Evolutionary conservation across 2,113 vertebrate genomes (phyloP).

Genomic region (Atlantisia rogersi): DNA sequence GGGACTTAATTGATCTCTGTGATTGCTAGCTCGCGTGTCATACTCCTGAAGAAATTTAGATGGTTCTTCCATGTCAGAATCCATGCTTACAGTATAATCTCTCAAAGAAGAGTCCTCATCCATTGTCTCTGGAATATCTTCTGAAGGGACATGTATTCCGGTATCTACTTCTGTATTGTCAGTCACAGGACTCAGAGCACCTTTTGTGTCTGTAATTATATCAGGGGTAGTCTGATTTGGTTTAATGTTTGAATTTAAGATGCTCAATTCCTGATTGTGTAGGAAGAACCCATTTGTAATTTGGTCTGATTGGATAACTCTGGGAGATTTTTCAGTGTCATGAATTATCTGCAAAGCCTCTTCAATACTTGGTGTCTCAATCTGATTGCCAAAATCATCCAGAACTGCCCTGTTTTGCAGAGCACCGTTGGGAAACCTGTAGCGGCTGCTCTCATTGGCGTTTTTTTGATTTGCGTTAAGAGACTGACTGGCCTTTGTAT

Average conservation of each 20-base stretch:
- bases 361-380: slow-evolving; percentile 87
- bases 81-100: slow-evolving; percentile 94
- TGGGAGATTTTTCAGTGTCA: slow-evolving; percentile 81
- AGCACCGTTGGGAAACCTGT: slow-evolving; percentile 82
- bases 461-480: slow-evolving; percentile 53
- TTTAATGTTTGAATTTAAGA: slow-evolving; percentile 76
- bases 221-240: slow-evolving; percentile 74
- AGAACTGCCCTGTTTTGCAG: slow-evolving; percentile 72
- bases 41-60: slow-evolving; percentile 83
- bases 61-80: slow-evolving; percentile 90
- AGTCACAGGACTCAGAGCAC: slow-evolving; percentile 80
- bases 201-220: slow-evolving; percentile 82
- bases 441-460: slow-evolving; percentile 51
- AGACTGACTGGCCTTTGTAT: slow-evolving; percentile 23
- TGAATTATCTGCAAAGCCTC: slow-evolving; percentile 94
- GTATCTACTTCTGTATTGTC: slow-evolving; percentile 94
- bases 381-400: slow-evolving; percentile 81
- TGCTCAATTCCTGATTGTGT: slow-evolving; percentile 82
- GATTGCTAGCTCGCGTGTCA: slow-evolving; percentile 76
- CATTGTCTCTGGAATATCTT: slow-evolving; percentile 93
- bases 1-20: slow-evolving; percentile 82
- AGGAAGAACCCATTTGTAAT: slow-evolving; percentile 92
- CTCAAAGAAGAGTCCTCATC: slow-evolving; percentile 96
- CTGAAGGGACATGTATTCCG: slow-evolving; percentile 92
- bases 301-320: slow-evolving; percentile 75